Evolutionary conservation across 2,888 invertebrate genomes (phyloP), one percentile per base, ranked within the genome.

Genomic region (Dichetophora obliterata): DNA sequence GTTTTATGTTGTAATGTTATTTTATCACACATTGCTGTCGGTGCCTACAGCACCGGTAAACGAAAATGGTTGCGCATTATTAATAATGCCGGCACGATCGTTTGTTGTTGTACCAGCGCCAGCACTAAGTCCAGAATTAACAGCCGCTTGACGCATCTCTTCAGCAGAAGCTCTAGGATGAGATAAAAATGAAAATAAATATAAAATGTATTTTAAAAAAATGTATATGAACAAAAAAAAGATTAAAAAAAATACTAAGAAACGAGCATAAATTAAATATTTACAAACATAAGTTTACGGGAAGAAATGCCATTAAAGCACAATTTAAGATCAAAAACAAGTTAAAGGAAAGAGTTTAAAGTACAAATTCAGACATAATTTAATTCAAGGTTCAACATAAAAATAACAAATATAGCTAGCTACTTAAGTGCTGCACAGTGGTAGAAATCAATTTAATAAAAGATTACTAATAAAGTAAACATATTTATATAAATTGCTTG

Each of bases 61-160:
- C 90, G 93, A 93, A 89, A 94, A 92, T 63, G 95, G 95, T 89
- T 95, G 94, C 87, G 95, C 95, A 91, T 95, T 94, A 86, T 93
- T 92, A 84, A 96, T 94, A 86, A 96, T 93, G 86, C 92, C 93
- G 84, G 95, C 93, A 84, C 93, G 93, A 90, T 94, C 93, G 83
- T 91, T 92, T 79, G 92, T 90, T 82, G 91, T 90, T 80, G 89
- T 82, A 78, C 83, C 81, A 80, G 85, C 82, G 81, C 89, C 78
- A 71, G 82, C 83, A 24, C 84, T 83, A 6, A 86, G 79, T 37
- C 85, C 85, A 5, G 85, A 82, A 76, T 85, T 86, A 63, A 91
- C 88, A 77, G 91, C 92, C 81, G 93, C 93, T 86, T 93, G 92
- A 89, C 94, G 92, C 96, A 96, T 96, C 85, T 95, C 95, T 82